phyloP scores from a whole-genome alignment of 2,113 vertebrate genomes.

The Ibidorhyncha struthersii region DNA sequence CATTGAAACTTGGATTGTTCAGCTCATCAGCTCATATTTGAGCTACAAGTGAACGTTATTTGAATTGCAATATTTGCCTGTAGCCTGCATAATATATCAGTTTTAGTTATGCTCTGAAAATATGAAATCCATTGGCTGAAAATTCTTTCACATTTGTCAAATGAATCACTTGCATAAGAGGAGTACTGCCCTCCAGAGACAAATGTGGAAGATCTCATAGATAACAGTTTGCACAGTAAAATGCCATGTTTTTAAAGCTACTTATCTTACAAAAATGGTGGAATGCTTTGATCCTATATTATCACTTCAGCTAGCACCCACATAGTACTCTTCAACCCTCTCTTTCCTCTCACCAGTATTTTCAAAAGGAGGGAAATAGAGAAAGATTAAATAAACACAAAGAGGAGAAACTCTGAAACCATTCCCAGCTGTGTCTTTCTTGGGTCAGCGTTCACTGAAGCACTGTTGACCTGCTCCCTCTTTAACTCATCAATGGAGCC shows the following conservation, averaged over 20 bases:
- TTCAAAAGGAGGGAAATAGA: not conserved
- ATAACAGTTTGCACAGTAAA: conserved; percentile 9
- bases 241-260: not conserved
- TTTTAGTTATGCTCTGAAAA: conserved; percentile 26
- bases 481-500: not conserved
- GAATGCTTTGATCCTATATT: not conserved
- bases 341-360: not conserved
- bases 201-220: not conserved
- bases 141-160: conserved; percentile 35
- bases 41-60: not conserved
- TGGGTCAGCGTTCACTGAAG: not conserved
- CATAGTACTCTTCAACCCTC: not conserved
- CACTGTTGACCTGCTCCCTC: not conserved
- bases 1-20: not conserved
- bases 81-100: conserved; percentile 4
- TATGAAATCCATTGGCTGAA: conserved; percentile 35
- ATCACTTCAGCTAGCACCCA: not conserved
- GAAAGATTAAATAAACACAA: not conserved
- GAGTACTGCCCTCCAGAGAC: not conserved
- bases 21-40: not conserved
- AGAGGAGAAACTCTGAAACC: not conserved
- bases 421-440: not conserved
- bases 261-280: not conserved
- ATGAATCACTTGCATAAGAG: conserved; percentile 15
- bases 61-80: conserved; percentile 24